Percentiles rank a stretch among this genome's conserved stretches.
Conservation (phyloP, 2,797 vertebrate species). For the Syngnathus acus region DNA sequence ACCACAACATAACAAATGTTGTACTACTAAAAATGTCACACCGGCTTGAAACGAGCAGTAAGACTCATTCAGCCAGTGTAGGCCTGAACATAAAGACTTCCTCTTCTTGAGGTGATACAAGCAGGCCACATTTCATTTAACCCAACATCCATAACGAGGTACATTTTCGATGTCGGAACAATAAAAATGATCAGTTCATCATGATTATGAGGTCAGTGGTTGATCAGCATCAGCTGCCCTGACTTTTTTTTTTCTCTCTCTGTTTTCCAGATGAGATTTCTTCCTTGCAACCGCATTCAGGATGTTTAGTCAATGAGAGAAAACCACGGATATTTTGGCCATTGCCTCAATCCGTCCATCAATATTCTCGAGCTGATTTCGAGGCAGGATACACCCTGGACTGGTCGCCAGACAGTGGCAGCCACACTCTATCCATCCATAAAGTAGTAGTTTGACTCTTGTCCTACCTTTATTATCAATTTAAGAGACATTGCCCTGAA, state of each 20-base stretch:
- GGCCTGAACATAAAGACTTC: slow-evolving; percentile 26
- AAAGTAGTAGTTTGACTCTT: not conserved
- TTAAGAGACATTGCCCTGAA: no score
- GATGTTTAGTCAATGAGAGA: slow-evolving; percentile 10
- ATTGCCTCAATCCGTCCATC: not conserved
- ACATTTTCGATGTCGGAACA: not conserved
- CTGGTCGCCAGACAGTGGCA: not conserved
- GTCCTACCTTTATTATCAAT: no score
- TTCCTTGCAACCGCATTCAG: slow-evolving; percentile 14
- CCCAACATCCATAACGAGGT: slow-evolving; percentile 1
- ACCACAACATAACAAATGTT: slow-evolving; percentile 62
- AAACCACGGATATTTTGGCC: slow-evolving; percentile 18
- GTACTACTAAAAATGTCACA: slow-evolving; percentile 44
- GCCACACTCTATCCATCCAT: not conserved
- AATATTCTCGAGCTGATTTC: not conserved
- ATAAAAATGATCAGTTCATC: not conserved
- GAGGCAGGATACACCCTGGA: not conserved
- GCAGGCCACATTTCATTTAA: slow-evolving; percentile 1
- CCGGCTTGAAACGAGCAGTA: slow-evolving; percentile 24
- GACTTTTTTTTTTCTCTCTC: slow-evolving; percentile 15
- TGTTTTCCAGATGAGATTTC: slow-evolving; percentile 13
- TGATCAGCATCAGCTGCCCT: slow-evolving; percentile 4
- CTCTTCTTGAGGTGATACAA: slow-evolving; percentile 16
- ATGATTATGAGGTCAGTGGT: not conserved
- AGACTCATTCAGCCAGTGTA: slow-evolving; percentile 29